Evolutionary conservation across 2,797 vertebrate genomes (phyloP).

Genomic region (Liasis olivaceus): DNA sequence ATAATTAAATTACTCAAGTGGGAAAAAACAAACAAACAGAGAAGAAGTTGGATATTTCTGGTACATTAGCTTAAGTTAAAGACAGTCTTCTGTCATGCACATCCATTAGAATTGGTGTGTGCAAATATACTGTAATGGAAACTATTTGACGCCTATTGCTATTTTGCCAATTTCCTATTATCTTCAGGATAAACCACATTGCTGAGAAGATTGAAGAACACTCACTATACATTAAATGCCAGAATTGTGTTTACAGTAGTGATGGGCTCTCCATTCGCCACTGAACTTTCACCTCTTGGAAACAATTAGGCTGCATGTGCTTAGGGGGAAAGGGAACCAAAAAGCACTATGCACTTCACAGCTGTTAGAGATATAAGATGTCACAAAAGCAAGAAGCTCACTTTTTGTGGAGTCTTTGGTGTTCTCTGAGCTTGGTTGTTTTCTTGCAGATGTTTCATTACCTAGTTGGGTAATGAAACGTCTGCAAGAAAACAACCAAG

Average conservation of each 20-base stretch:
- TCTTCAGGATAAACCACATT: background rate
- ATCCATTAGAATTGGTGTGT: conserved; percentile 26
- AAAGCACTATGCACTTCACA: background rate
- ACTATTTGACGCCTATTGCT: conserved; percentile 16
- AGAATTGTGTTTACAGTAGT: conserved; percentile 20
- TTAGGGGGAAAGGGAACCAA: background rate
- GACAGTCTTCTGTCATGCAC: conserved; percentile 33
- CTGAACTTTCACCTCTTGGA: conserved; percentile 39
- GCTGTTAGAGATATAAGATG: background rate
- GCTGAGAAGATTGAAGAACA: background rate
- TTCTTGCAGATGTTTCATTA: too few species aligned
- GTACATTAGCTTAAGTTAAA: conserved; percentile 45
- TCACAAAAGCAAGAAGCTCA: conserved; percentile 37
- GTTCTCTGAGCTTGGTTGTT: too few species aligned
- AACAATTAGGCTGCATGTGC: background rate
- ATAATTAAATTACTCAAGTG: conserved; percentile 33
- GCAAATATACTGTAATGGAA: conserved; percentile 32
- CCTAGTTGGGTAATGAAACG: too few species aligned
- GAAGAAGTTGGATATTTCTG: conserved; percentile 34
- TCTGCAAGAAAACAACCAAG: too few species aligned
- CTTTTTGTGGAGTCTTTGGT: background rate
- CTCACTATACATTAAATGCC: background rate
- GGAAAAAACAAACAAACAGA: conserved; percentile 11
- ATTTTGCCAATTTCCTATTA: conserved; percentile 6
- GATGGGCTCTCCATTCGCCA: conserved; percentile 16